Base-by-base conservation (phyloP, 2,797 vertebrate species). In the Valencia hispanica region DNA sequence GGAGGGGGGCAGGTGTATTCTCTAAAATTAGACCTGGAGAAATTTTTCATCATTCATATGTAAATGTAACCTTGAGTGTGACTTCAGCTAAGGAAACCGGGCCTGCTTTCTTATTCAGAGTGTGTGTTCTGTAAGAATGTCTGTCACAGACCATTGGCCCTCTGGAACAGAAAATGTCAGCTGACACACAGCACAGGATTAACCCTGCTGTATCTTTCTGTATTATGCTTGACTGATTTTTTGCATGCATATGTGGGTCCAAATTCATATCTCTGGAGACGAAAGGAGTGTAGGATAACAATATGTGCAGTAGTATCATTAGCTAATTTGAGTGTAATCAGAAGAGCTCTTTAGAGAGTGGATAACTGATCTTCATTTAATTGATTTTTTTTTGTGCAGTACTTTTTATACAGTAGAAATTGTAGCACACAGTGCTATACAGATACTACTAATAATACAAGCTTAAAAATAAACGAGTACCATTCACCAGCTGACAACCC, bases 71-170 rank as follows among this genome's bases (percentile, higher is more conserved):
- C 36, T 30, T 45, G 25, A 68, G 41, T 27, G 65, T 68, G 12
- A n/a, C 65, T 68, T 68, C 65, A 43, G 39, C 10, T 27, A 43
- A 27, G 12, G 25, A 45, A 68, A 68, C 25, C n/a, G 39, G 27
- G 14, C 41, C 65, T 68, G 27, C 65, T 43, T 65, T 45, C 65
- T n/a, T 27, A 68, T 68, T 68, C 65, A 68, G n/a, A n/a, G 65
- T 45, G 25, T 68, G n/a, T 43, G 39, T 17, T 68, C 41, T 68
- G 25, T 68, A 45, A n/a, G 39, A 68, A 68, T 68, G 65, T 68
- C 65, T 68, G 65, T 45, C 65, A 68, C 65, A 68, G 65, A n/a
- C 65, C 39, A 68, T 43, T 68, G 65, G 65, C 25, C 17, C 65
- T 68, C 20, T 68, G 39, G 39, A 68, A 68, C 25, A 68, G 65